phyloP scores from a whole-genome alignment of 2,888 invertebrate species.

The Athrips mouffetella region DNA sequence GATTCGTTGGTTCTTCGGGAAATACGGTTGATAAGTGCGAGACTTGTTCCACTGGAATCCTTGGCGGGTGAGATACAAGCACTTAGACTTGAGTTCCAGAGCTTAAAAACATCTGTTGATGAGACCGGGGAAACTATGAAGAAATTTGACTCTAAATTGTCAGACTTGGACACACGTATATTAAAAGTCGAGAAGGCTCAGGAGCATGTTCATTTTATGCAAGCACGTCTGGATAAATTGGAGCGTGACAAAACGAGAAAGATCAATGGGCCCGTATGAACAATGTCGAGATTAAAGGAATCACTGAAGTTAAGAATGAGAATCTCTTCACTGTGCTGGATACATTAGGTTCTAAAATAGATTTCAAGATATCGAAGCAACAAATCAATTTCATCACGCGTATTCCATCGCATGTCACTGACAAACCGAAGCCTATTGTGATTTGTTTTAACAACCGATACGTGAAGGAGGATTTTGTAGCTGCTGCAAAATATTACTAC shows the following conservation, averaged over 20 bases:
- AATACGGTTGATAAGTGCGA: too few relatives aligned
- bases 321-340: neutral
- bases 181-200: too few relatives aligned
- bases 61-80: too few relatives aligned
- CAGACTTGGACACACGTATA: too few relatives aligned
- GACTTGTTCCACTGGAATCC: too few relatives aligned
- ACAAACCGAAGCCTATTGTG: neutral
- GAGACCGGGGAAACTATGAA: too few relatives aligned
- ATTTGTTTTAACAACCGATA: neutral
- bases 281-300: conserved; percentile 4
- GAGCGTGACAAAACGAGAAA: neutral
- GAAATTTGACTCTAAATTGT: too few relatives aligned
- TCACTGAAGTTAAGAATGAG: neutral
- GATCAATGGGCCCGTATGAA: conserved; percentile 4
- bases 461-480: conserved; percentile 2
- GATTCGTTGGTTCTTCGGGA: too few relatives aligned
- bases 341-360: neutral
- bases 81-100: too few relatives aligned
- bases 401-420: neutral
- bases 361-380: neutral
- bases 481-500: neutral
- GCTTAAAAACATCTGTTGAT: too few relatives aligned
- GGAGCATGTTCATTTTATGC: too few relatives aligned
- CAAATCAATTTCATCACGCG: neutral
- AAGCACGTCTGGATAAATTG: too few relatives aligned